A percentile compares a stretch with the other conserved stretches of the same genome.
Conservation (phyloP, 1,140 invertebrate genomes). For the Thaumetopoea pityocampa region DNA sequence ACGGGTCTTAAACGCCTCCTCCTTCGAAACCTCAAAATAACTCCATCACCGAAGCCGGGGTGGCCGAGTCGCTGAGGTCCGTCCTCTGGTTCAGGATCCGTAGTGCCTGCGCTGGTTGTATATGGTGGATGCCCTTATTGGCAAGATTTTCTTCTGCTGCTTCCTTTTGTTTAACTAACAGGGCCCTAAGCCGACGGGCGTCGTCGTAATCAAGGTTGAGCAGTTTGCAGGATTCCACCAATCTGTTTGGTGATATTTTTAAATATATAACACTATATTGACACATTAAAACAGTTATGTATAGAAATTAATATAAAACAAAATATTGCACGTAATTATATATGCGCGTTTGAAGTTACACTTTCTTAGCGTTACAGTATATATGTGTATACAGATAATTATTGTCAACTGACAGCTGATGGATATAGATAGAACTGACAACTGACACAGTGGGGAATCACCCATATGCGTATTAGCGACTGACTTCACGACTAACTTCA, state of each 20-base stretch:
- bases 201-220: conserved; percentile 86
- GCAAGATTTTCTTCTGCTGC: conserved; percentile 16
- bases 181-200: conserved; percentile 80
- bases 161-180: conserved; percentile 22
- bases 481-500: too few species aligned
- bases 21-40: conserved; percentile 58
- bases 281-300: not conserved
- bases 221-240: conserved; percentile 87
- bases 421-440: too few species aligned
- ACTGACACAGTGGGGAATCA: too few species aligned
- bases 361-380: too few species aligned
- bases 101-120: conserved; percentile 37
- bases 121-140: conserved; percentile 27
- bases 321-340: too few species aligned
- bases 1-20: conserved; percentile 53
- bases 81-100: conserved; percentile 65
- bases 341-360: too few species aligned
- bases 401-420: too few species aligned
- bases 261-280: not conserved
- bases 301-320: too few species aligned
- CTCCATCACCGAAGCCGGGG: conserved; percentile 54
- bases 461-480: too few species aligned
- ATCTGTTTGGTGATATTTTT: conserved; percentile 66
- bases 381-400: too few species aligned
- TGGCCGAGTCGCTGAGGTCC: conserved; percentile 42